Evolutionary conservation across 2,797 vertebrate species (phyloP), one percentile per base, ranked within the genome.

Genomic region (Linurgus olivaceus): DNA sequence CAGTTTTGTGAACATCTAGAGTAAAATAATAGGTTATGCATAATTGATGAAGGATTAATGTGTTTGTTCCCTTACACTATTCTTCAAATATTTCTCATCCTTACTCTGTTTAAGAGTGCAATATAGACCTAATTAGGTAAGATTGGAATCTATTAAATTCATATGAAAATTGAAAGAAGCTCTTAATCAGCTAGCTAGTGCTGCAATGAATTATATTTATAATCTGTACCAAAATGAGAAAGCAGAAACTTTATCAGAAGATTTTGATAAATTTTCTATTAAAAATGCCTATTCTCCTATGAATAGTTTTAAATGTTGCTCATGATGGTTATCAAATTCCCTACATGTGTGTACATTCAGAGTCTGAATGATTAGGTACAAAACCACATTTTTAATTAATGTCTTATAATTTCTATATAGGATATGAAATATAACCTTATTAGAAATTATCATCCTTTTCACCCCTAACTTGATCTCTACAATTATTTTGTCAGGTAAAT

Each of bases 251-350:
- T 86, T 88, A 74, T 94, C 45, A 67, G 38, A 73, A 63, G 31
- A 29, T 95, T 88, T 87, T 83, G 52, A 95, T 94, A 85, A 89
- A 87, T 51, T 81, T 54, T 3, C 17, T 73, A 23, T 86, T 94
- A 91, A 86, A 93, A 89, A 70, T 74, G 14, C 33, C 17, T 90
- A 31, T 90, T 86, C 65, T 81, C 28, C 25, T 65, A 33, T 61
- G 50, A 52, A 74, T 52, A 79, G 31, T 13, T 65, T 72, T 79
- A 88, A 91, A 40, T 68, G 9, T 11, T 90, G 11, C 12, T 74
- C 13, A 20, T 67, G 33, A 9, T 72, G 37, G 77, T 75, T 81
- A 81, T 54, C 51, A 77, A 42, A 86, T 86, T 92, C 25, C 75
- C 25, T 20, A 17, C 61, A 26, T 84, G 4, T 52, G 26, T 93